phyloP scores from a whole-genome alignment of 2,113 vertebrate species.

The Anhinga rufa region DNA sequence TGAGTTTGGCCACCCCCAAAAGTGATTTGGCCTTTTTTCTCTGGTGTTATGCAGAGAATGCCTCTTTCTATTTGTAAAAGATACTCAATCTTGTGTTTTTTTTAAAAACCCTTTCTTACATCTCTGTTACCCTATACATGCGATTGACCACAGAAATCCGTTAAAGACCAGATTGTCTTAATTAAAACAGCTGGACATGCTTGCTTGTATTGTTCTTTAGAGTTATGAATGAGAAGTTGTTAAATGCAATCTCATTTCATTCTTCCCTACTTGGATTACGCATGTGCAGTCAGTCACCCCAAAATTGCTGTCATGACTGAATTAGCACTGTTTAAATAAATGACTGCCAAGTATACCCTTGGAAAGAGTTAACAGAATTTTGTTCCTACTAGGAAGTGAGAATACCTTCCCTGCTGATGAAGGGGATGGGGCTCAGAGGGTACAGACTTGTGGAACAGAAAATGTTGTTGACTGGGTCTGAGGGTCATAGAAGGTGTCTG shows the following conservation, averaged over 20 bases:
- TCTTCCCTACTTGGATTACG: background rate
- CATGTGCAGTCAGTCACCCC: background rate
- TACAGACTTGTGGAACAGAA: background rate
- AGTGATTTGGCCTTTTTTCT: background rate
- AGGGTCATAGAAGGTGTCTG: background rate
- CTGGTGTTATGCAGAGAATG: background rate
- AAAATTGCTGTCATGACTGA: background rate
- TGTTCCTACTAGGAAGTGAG: background rate
- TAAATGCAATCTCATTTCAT: background rate
- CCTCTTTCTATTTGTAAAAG: background rate
- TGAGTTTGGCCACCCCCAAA: background rate
- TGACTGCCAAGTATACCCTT: background rate
- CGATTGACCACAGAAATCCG: background rate
- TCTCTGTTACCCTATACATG: background rate
- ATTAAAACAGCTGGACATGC: background rate
- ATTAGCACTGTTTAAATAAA: background rate
- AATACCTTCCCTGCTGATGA: background rate
- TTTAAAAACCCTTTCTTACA: background rate
- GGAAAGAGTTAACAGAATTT: background rate
- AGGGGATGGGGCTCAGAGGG: background rate
- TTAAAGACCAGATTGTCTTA: background rate
- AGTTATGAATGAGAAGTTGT: background rate
- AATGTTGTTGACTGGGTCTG: background rate
- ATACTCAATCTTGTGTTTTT: background rate
- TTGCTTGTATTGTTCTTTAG: background rate